A percentile compares a stretch with the other conserved stretches of the same genome.
These are phyloP conservation scores for Meriones psammophilus DNA, from an alignment of 2,797 vertebrate species.

Conservation along the genomic window DNA sequence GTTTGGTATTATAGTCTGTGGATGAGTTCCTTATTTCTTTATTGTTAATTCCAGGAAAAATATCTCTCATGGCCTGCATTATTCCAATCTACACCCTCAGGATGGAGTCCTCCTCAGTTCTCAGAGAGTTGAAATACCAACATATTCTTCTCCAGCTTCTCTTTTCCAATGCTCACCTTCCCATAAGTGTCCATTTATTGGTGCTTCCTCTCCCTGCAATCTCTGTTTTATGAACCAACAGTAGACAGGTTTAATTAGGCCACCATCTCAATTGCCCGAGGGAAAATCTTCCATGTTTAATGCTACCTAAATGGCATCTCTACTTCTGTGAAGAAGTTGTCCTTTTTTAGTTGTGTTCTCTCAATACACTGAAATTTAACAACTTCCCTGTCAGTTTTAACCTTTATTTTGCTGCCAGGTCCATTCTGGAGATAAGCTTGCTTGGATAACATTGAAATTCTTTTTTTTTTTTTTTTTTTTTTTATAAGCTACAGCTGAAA, in stretches of 20 bases:
- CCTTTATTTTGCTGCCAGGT: not conserved
- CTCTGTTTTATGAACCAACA: not conserved
- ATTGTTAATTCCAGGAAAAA: not conserved
- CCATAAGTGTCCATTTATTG: not conserved
- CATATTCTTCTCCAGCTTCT: not conserved
- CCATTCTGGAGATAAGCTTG: not conserved
- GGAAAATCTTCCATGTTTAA: not conserved
- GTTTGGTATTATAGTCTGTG: not conserved
- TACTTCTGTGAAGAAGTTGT: not conserved
- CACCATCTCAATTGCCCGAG: not conserved
- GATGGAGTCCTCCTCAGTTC: not conserved
- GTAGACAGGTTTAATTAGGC: constrained; percentile 19
- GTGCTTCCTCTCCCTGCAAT: not conserved
- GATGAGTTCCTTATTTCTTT: not conserved
- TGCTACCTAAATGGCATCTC: not conserved
- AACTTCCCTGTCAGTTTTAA: constrained; percentile 25
- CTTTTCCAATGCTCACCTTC: not conserved
- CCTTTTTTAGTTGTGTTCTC: not conserved
- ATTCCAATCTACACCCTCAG: not conserved
- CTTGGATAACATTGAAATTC: not conserved
- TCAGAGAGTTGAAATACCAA: not conserved
- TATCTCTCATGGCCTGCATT: not conserved
- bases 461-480: not conserved
- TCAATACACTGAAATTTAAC: not conserved
- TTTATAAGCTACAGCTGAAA: not conserved